Base-by-base conservation (phyloP, 2,113 vertebrate species). In the Eulemur rufifrons region DNA sequence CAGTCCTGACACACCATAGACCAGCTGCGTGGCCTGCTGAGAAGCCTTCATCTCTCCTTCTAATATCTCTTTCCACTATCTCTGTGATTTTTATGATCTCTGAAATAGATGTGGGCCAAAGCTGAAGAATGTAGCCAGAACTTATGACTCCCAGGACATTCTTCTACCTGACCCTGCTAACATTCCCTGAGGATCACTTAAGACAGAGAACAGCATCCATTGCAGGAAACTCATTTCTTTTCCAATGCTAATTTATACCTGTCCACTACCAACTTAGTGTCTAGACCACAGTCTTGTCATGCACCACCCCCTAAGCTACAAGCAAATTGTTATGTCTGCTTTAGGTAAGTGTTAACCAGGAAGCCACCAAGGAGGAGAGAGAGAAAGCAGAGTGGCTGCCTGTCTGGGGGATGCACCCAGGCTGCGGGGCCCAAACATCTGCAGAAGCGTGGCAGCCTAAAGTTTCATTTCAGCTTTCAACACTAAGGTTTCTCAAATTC, bases 401-500 rank as follows among this genome's bases (percentile, higher is more conserved):
- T 77, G 18, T 3, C 14, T 4, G 11, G 18, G 14, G 23, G 32
- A 10, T 4, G 2, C 6, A 32, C 37, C 13, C 42, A 27, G 54
- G 52, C 50, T 52, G 34, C 71, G 81, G 34, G 34, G 47, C 21
- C 21, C 47, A 25, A 73, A 32, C 15, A 66, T 74, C 29, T 34
- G 1, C n/a, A 84, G 80, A 68, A 37, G 12, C 37, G 74, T 34
- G 29, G 14, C 10, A n/a, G 7, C 76, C 42, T 59, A 2, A 18
- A 94, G 86, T 95, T 96, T 94, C 82, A 0, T 71, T 96, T 88
- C 68, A 77, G 25, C 15, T 86, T 86, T 76, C 42, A 10, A 37
- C 10, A 39, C 12, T 23, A 32, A 85, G 20, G 47, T 89, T 96
- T 92, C 73, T 93, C 89, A 94, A 94, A 91, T 73, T 42, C 54